phyloP scores from a whole-genome alignment of 1,140 invertebrate genomes.

The Sycophila sp. region DNA sequence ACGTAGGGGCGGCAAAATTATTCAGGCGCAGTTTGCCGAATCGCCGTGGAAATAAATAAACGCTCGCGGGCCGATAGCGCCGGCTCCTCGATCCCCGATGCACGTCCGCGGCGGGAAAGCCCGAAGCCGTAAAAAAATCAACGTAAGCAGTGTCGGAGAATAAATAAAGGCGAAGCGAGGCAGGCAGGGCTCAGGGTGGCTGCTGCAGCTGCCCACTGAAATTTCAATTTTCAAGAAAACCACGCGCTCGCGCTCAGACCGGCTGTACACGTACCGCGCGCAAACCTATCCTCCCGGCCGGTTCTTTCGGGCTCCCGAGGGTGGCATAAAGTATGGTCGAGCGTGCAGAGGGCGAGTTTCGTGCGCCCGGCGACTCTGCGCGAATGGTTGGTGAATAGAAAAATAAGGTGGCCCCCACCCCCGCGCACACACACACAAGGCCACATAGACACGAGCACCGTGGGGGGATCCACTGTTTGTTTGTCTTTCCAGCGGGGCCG shows the following conservation, averaged over 20 bases:
- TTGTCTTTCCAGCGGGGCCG: too few species aligned
- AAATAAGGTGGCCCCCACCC: too few species aligned
- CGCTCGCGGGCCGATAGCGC: neutral
- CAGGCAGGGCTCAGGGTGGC: too few species aligned
- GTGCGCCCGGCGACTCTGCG: neutral
- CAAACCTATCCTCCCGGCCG: neutral
- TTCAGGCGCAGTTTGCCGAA: neutral
- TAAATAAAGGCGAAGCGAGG: conserved; percentile 5
- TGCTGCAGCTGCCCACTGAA: neutral
- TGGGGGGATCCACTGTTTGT: too few species aligned
- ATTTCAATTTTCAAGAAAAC: conserved; percentile 36
- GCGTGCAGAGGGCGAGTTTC: neutral
- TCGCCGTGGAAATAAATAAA: neutral
- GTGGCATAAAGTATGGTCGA: conserved; percentile 21
- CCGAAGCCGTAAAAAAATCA: conserved; percentile 13
- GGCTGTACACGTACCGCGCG: neutral
- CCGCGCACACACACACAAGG: too few species aligned
- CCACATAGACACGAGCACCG: too few species aligned
- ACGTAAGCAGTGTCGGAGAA: conserved; percentile 1
- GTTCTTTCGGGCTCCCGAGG: conserved; percentile 11
- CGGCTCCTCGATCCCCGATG: neutral
- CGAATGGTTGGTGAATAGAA: neutral
- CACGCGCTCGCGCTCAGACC: neutral
- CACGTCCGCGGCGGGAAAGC: neutral
- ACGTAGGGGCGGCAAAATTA: too few species aligned